phyloP scores from a whole-genome alignment of 2,113 vertebrate species.

The human (Homo sapiens) region DNA sequence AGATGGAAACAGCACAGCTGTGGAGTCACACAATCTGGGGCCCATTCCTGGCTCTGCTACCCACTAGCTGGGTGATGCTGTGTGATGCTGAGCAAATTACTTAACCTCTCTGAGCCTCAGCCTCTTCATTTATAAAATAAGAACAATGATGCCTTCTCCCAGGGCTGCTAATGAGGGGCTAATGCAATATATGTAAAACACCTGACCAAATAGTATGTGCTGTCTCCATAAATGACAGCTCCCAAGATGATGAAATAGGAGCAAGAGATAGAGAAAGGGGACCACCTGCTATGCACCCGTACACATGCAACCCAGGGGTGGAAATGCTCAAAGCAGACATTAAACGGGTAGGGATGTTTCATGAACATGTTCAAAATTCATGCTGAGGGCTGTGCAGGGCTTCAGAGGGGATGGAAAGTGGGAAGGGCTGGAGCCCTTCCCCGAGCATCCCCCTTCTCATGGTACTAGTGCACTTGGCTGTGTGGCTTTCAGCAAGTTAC shows the following conservation, averaged over 20 bases:
- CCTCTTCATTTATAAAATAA: background rate
- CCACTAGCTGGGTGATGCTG: background rate
- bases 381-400: background rate
- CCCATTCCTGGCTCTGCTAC: background rate
- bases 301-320: background rate
- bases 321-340: background rate
- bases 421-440: background rate
- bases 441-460: too few species aligned
- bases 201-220: background rate
- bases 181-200: background rate
- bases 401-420: background rate
- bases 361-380: background rate
- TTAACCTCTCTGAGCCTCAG: constrained; percentile 20
- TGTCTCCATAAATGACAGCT: background rate
- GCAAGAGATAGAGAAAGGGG: background rate
- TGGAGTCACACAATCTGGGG: background rate
- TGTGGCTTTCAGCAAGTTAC: constrained; percentile 13
- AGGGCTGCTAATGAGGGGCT: background rate
- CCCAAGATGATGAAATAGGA: background rate
- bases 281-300: background rate
- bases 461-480: background rate
- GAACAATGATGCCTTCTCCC: background rate
- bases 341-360: background rate
- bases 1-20: background rate
- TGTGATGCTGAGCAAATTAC: background rate